These are phyloP conservation scores for Eulacestoma nigropectus DNA, from an alignment of 2,113 vertebrate genomes.

Conservation along the genomic window DNA sequence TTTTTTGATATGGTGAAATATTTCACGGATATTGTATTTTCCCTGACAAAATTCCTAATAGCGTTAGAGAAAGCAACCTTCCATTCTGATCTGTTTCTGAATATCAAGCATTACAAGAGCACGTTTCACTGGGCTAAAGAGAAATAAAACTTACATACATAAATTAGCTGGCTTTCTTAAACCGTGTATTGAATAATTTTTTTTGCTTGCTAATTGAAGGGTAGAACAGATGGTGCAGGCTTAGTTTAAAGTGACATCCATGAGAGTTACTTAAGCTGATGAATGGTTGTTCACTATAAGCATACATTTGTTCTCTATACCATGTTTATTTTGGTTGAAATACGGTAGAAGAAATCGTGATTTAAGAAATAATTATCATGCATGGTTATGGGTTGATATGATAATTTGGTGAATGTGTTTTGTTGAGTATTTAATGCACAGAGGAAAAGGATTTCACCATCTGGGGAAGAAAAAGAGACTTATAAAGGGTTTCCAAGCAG, in stretches of 20 bases:
- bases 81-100: background rate
- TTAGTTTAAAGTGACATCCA: conserved; percentile 59
- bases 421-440: background rate
- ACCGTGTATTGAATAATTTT: background rate
- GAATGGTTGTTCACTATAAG: conserved; percentile 35
- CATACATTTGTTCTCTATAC: background rate
- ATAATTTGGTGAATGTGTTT: conserved; percentile 14
- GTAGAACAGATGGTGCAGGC: conserved; percentile 59
- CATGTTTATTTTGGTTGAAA: conserved; percentile 39
- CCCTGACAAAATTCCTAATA: background rate
- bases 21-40: background rate
- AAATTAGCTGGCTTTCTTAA: conserved; percentile 30
- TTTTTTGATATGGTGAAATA: background rate
- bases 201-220: conserved; percentile 40
- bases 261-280: conserved; percentile 56
- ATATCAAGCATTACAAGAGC: background rate
- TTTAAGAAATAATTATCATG: conserved; percentile 31
- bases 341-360: background rate
- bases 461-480: background rate
- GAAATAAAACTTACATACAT: conserved; percentile 6
- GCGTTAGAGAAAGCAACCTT: background rate
- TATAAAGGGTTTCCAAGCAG: background rate
- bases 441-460: background rate
- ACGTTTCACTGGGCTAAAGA: background rate
- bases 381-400: background rate